Evolutionary conservation across 2,113 vertebrate genomes (phyloP), one percentile per base, ranked within the genome.

Genomic region (Prionailurus viverrinus): DNA sequence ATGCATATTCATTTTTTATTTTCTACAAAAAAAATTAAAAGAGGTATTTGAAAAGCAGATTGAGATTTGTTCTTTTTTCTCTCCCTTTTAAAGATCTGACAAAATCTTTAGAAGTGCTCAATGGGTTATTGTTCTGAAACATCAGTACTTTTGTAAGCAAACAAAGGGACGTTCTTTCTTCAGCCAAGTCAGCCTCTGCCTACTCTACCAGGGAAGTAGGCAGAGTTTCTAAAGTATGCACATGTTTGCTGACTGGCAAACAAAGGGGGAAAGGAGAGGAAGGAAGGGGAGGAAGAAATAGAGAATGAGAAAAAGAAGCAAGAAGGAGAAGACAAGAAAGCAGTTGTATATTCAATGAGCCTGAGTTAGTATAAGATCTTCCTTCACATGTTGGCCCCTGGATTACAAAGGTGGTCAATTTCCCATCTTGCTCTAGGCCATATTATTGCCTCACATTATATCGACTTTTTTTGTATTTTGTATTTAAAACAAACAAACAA

Each of bases 21-120:
- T 95, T 76, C 65, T 96, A 85, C 79, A 85, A 97, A 78, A 27
- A 13, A 76, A 84, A 96, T 79, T 31, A 97, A 95, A 61, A 84
- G 90, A 95, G 18, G 53, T 3, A 0, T 5, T 96, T 82, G 90
- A 85, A 41, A 84, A 96, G 63, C 0, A 0, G 36, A 85, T 36
- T 86, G 81, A 95, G 58, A 94, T 39, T 80, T 45, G 41, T 91
- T 86, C 89, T 91, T 8, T 0, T 7, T 93, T 93, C 16, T 69
- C 4, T 65, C 16, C 48, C 66, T 48, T 80, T 74, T 55, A 66
- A 89, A 88, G 8, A 68, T 71, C 19, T 88, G 39, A 7, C 18
- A 55, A 87, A 65, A 53, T n/a, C 58, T 96, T 78, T 83, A 31
- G 41, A 92, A 76, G 63, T 79, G 9, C 39, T 73, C 4, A 14